phyloP scores from a whole-genome alignment of 2,888 invertebrate species.

The Macrophya annulata region DNA sequence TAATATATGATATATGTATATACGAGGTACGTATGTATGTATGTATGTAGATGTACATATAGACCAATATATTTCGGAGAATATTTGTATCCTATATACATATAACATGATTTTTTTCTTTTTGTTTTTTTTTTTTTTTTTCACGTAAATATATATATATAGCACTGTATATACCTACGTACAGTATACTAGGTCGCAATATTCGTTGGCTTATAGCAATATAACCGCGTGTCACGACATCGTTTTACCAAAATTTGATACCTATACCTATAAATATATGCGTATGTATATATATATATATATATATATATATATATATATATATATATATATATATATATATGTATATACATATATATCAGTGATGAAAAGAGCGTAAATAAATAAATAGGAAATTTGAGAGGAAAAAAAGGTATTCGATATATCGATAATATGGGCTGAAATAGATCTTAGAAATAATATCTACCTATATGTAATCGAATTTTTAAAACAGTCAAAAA shows the following conservation, averaged over 20 bases:
- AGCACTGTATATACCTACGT: not conserved
- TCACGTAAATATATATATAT: too few relatives aligned
- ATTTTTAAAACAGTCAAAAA: too few relatives aligned
- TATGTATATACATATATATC: slow-evolving; percentile 54
- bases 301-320: too few relatives aligned
- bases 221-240: slow-evolving; percentile 58
- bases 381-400: not conserved
- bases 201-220: slow-evolving; percentile 69
- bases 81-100: not conserved
- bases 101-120: not conserved
- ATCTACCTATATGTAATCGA: too few relatives aligned
- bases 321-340: slow-evolving; percentile 46
- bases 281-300: slow-evolving; percentile 1
- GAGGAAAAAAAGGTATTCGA: not conserved
- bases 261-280: slow-evolving; percentile 26
- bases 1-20: not conserved
- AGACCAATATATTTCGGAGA: not conserved
- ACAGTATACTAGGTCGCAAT: slow-evolving; percentile 60
- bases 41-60: not conserved
- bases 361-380: not conserved
- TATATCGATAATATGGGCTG: not conserved
- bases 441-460: too few relatives aligned
- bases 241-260: slow-evolving; percentile 39
- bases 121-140: too few relatives aligned
- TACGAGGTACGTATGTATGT: not conserved